Base-by-base conservation (phyloP, 1,140 invertebrate species). In the Pissodes strobi region DNA sequence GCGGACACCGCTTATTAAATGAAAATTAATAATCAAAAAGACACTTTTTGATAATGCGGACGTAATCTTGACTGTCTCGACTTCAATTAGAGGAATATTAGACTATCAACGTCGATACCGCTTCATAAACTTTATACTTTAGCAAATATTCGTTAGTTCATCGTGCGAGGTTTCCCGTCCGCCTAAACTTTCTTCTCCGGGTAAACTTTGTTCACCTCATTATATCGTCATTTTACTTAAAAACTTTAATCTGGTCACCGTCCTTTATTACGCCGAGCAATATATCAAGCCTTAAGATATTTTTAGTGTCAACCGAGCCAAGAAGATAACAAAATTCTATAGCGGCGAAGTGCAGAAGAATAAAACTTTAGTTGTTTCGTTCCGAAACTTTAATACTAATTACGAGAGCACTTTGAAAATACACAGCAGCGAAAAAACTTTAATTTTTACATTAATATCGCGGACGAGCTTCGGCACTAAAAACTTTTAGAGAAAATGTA, bases 291-390 rank as follows among this genome's bases (percentile, higher is more conserved):
- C 22, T 5, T 21, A 19, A 58, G 55, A 30, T 45, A 58, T 46
- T 58, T 58, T 58, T 58, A 58, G 41, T 46, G 55, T 46, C 55
- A 46, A 15, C 55, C 41, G 12, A 58, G 30, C 18, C 10, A 43
- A 19, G 23, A 19, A 45, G 55, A 58, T 58, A 58, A 58, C 55
- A 30, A 58, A 58, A 45, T 58, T 58, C 22, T 58, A 55, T 39
- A 19, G 19, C 34, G 34, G 37, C 17, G 23, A 19, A 45, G 39
- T 45, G 41, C 17, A 43, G 17, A 58, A 38, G 34, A 58, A 58
- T 58, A 45, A 58, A 58, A 58, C 55, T 58, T 58, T 58, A 58
- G n/a, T 58, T 58, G 41, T 58, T 58, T 58, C 30, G 55, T 45
- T 45, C 25, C 19, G 21, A 37, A 58, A 58, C 55, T 58, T 58